Base-by-base conservation (phyloP, 2,888 invertebrate species). In the Colostygia pectinataria region DNA sequence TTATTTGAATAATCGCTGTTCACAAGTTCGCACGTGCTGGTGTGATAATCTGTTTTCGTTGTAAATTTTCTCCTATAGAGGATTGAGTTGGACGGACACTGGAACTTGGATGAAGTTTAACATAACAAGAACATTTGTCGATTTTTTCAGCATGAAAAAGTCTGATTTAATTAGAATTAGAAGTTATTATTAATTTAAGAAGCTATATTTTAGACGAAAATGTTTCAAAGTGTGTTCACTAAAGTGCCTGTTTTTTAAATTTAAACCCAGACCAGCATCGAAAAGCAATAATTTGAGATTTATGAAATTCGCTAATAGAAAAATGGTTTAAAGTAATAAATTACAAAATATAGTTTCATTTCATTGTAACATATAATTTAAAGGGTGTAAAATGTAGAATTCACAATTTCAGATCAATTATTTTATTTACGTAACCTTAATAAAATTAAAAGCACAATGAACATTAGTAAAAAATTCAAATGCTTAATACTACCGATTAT, bases 21-120 rank as follows among this genome's bases (percentile, higher is more conserved):
- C n/a, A n/a, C n/a, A n/a, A n/a, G n/a, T n/a, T n/a, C n/a, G n/a
- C n/a, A n/a, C n/a, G n/a, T n/a, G n/a, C n/a, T n/a, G n/a, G n/a
- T n/a, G n/a, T n/a, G n/a, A 3, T 6, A 15, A 15, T 13, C 31
- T n/a, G 41, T 27, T 39, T 38, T 38, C 8, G 15, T 1, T 9
- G 9, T 24, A 12, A 42, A 33, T 38, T n/a, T 14, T 4, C 3
- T 10, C 13, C 6, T 33, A 38, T 23, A 24, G 27, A 32, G 38
- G 65, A 76, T 70, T 66, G 63, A 74, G 68, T 71, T 71, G 64
- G 65, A 66, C 62, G 67, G 74, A 72, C 75, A 74, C 59, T 68
- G 45, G 63, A 74, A 74, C 65, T 77, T 66, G 57, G 36, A 55
- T 24, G 23, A 39, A 50, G 39, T 43, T 49, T 28, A 43, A 39